Conservation (phyloP, 2,888 invertebrate species). For the Papilio elwesi region DNA sequence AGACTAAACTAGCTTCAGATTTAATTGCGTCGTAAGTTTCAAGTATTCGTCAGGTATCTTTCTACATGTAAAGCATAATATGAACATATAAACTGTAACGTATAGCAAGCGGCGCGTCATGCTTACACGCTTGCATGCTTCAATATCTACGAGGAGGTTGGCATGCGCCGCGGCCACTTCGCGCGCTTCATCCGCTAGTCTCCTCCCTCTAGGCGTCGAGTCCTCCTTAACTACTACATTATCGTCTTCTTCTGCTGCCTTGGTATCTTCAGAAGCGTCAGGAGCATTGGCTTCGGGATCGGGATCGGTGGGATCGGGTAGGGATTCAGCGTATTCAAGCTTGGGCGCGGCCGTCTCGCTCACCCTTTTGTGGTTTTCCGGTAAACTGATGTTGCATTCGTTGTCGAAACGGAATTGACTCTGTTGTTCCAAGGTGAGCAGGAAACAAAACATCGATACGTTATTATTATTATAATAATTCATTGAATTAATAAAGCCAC, state of each 20-base stretch:
- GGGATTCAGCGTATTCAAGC: conserved; percentile 69
- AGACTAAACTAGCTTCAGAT: neutral
- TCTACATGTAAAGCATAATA: conserved; percentile 57
- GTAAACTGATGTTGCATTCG: conserved; percentile 98
- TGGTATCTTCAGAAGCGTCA: conserved; percentile 67
- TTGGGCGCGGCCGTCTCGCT: conserved; percentile 85
- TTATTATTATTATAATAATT: conserved; percentile 29
- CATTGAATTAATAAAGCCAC: neutral
- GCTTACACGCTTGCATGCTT: conserved; percentile 89
- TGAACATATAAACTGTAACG: conserved; percentile 50
- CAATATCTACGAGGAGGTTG: conserved; percentile 83
- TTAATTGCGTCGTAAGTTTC: neutral
- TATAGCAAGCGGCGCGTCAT: conserved; percentile 79
- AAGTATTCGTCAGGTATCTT: conserved; percentile 5
- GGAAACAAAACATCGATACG: conserved; percentile 58
- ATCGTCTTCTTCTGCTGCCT: conserved; percentile 64
- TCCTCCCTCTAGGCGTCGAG: conserved; percentile 73
- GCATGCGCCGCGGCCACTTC: conserved; percentile 81
- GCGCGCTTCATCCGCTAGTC: conserved; percentile 79
- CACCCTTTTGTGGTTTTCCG: conserved; percentile 99
- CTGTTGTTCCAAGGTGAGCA: conserved; percentile 85
- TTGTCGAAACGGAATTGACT: conserved; percentile 99
- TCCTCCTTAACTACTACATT: conserved; percentile 80
- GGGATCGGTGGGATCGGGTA: conserved; percentile 53
- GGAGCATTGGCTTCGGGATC: conserved; percentile 56